phyloP scores from a whole-genome alignment of 2,113 vertebrate species.

The Syngnathoides biaculeatus region DNA sequence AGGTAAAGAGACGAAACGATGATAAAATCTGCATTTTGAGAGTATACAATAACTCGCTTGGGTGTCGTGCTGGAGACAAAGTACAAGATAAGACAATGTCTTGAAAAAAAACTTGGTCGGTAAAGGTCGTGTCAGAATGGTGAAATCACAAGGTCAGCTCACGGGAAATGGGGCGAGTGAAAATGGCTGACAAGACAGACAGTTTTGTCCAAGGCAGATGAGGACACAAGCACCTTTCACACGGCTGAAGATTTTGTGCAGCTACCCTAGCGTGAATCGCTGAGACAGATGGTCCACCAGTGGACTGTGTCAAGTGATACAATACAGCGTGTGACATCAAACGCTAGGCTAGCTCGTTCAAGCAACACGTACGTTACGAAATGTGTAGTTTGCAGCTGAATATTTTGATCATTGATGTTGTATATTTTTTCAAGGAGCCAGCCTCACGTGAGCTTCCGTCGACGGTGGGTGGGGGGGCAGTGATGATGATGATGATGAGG shows the following conservation, averaged over 20 bases:
- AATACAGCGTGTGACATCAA: neutral
- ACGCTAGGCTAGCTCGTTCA: neutral
- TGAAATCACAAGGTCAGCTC: neutral
- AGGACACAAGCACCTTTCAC: slow-evolving; percentile 3
- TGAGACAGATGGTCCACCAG: neutral
- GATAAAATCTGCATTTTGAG: neutral
- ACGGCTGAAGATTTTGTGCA: neutral
- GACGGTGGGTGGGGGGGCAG: too few relatives aligned
- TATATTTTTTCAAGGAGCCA: neutral
- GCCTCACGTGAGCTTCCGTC: too few relatives aligned
- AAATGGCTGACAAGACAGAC: slow-evolving; percentile 1
- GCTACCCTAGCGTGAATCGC: neutral
- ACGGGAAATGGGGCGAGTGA: neutral
- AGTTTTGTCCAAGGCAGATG: neutral
- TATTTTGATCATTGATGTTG: neutral
- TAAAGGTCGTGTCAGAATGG: neutral
- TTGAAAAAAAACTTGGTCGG: neutral
- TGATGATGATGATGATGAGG: too few relatives aligned
- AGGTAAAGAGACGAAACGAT: too few relatives aligned
- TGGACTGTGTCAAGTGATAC: neutral
- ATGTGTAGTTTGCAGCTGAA: neutral
- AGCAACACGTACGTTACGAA: neutral
- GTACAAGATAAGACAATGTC: neutral
- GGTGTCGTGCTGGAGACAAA: neutral
- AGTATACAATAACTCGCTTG: neutral